These are phyloP conservation scores for Diplodus sargus DNA, from an alignment of 2,797 vertebrate species.

Conservation along the genomic window DNA sequence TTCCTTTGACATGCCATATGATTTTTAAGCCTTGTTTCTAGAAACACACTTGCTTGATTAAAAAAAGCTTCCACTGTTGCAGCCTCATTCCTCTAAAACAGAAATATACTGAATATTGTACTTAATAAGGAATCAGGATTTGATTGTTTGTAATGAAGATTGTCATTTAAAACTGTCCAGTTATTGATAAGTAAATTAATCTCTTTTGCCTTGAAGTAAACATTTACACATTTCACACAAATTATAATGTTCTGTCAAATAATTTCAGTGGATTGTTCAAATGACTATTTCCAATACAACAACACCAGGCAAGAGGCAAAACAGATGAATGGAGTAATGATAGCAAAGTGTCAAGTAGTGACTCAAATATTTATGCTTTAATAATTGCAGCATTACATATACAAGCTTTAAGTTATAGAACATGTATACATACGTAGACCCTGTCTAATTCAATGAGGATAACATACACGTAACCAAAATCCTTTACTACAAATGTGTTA, in stretches of 20 bases:
- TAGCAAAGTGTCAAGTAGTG: neutral
- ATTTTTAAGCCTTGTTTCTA: too few relatives aligned
- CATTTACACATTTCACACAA: neutral
- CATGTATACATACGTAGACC: too few relatives aligned
- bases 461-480: neutral
- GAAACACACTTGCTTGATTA: too few relatives aligned
- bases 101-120: neutral
- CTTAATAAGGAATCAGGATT: neutral
- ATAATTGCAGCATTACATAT: neutral
- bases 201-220: neutral
- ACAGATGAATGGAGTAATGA: neutral
- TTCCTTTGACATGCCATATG: too few relatives aligned
- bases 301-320: neutral
- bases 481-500: neutral
- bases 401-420: neutral
- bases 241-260: neutral
- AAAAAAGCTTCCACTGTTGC: neutral
- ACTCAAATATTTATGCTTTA: neutral
- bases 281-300: neutral
- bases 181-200: neutral
- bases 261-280: too few relatives aligned
- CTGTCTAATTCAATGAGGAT: neutral
- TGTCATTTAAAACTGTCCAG: neutral
- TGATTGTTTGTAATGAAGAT: neutral
- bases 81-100: neutral